Evolutionary conservation across 2,888 invertebrate species (phyloP).

Genomic region (Leucoma salicis): DNA sequence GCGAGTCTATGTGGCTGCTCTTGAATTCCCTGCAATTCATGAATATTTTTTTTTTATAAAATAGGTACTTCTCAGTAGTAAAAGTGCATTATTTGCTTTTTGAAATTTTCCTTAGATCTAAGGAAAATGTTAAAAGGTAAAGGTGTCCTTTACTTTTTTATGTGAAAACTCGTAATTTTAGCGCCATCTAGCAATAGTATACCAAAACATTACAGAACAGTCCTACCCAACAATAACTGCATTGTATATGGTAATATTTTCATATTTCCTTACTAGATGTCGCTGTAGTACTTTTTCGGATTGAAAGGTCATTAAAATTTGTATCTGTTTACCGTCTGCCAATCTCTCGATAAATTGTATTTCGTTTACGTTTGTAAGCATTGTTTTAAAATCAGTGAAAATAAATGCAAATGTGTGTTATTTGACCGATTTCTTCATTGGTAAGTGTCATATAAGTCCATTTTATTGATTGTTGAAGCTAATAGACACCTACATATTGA

Average conservation of each 20-base stretch:
- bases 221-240: not conserved
- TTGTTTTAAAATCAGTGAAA: constrained; percentile 1
- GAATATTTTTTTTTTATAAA: too few relatives aligned
- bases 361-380: constrained; percentile 4
- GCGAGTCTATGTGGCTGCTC: too few relatives aligned
- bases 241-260: not conserved
- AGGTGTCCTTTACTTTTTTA: too few relatives aligned
- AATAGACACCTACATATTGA: too few relatives aligned
- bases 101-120: too few relatives aligned
- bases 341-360: constrained; percentile 8
- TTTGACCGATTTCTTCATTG: not conserved
- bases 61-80: too few relatives aligned
- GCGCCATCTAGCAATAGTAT: not conserved
- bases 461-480: too few relatives aligned
- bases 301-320: not conserved
- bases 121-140: too few relatives aligned
- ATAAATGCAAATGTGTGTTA: constrained; percentile 1
- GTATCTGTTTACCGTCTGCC: constrained; percentile 5
- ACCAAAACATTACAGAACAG: not conserved
- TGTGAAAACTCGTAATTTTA: too few relatives aligned
- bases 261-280: constrained; percentile 3
- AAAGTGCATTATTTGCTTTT: too few relatives aligned
- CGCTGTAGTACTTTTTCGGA: not conserved
- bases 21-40: too few relatives aligned
- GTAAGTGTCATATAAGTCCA: too few relatives aligned